These are phyloP conservation scores for Grammomys surdaster DNA, from an alignment of 2,113 vertebrate species.

Conservation along the genomic window DNA sequence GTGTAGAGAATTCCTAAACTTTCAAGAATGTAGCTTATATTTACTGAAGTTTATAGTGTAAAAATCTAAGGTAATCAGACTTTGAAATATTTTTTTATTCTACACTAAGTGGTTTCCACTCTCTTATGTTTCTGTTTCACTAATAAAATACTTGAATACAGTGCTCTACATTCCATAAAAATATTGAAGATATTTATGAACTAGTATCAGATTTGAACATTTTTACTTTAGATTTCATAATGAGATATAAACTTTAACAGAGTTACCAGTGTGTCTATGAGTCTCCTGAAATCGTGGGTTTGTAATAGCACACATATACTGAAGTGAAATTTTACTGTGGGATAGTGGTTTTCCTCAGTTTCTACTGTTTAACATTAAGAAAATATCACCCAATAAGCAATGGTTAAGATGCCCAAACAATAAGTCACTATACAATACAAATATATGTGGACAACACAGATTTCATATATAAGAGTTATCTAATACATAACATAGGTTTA, in stretches of 20 bases:
- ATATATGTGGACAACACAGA: background rate
- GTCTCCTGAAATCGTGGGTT: background rate
- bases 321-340: background rate
- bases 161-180: background rate
- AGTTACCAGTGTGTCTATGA: background rate
- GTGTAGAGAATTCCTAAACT: background rate
- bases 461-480: background rate
- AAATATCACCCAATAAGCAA: background rate
- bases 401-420: background rate
- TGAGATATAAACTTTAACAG: background rate
- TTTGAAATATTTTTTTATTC: background rate
- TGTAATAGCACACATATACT: accelerated
- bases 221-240: background rate
- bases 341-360: background rate
- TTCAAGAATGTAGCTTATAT: background rate
- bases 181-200: background rate
- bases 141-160: background rate
- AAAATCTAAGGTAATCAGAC: background rate
- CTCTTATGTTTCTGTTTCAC: too few species aligned
- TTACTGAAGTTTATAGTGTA: background rate
- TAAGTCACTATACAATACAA: background rate
- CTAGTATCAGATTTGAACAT: background rate
- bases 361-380: background rate
- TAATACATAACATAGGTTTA: background rate
- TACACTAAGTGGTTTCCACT: background rate